Base-by-base conservation (phyloP, 2,113 vertebrate species). In the Coregonus clupeaformis region DNA sequence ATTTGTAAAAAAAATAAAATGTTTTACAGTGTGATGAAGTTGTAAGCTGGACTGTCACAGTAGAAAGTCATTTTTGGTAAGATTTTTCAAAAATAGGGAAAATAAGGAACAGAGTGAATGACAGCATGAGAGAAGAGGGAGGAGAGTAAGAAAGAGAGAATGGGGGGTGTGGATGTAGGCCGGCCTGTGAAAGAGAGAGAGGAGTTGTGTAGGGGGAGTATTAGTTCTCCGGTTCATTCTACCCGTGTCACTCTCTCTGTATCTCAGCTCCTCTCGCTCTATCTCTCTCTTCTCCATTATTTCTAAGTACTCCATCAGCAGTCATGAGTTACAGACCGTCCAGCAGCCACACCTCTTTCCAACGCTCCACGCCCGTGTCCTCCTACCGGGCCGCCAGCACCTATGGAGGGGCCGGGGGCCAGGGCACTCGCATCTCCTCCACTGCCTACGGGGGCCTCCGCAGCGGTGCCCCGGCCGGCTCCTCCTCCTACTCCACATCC, bases 321-420 rank as follows among this genome's bases (percentile, higher is more conserved):
- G 84, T 24, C 81, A 96, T 96, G 95, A 94, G 85, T 84, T 85
- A 57, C 85, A 90, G 86, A 36, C 73, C 80, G 49, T 69, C 84
- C 3, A 85, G 81, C 20, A 0, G 69, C 36, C 79, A 68, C 78
- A 14, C 81, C n/a, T 86, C 87, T 75, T 69, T 87, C 25, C 86
- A 66, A 75, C 90, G 81, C 7, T 86, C 90, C 18, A 5, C 42
- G n/a, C 93, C 93, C 0, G 57, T 45, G 49, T 74, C 85, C 78
- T 93, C 91, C 20, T 88, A 84, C 67, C 78, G 85, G 1, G 78
- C 95, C 0, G 83, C 88, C 55, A 98, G 94, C 65, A 90, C 93
- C 45, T 92, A 96, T 24, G 95, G 87, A 0, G 95, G 96, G 2
- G 92, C 95, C 0, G 94, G 96, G 6, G 96, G 96, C 49, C 77